Percentiles rank a stretch among this genome's conserved stretches.
These are phyloP conservation scores for Amorpha juglandis DNA, from an alignment of 2,888 invertebrate species.

Conservation along the genomic window DNA sequence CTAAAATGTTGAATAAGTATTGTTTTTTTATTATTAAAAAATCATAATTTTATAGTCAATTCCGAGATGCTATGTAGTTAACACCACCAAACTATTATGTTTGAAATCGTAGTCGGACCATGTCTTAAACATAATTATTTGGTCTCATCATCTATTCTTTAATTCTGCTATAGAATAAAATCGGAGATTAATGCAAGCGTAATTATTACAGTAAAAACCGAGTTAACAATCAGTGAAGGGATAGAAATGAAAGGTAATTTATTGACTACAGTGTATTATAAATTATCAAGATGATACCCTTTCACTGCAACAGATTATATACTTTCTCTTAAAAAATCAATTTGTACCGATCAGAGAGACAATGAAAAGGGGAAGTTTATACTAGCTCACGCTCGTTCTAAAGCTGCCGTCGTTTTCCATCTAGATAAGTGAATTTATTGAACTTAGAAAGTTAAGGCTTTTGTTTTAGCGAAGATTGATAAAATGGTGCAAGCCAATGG, in stretches of 20 bases:
- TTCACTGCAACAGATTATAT: slow-evolving; percentile 55
- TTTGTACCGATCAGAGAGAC: slow-evolving; percentile 60
- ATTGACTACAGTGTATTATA: slow-evolving; percentile 12
- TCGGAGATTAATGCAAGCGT: background rate
- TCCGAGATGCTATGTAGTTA: too few species aligned
- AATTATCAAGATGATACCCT: slow-evolving; percentile 43
- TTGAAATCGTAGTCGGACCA: too few species aligned
- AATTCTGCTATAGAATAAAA: too few species aligned
- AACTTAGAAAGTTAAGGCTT: slow-evolving; percentile 60
- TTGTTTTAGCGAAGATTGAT: slow-evolving; percentile 59
- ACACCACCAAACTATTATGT: too few species aligned
- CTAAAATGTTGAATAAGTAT: too few species aligned
- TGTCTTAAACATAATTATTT: too few species aligned
- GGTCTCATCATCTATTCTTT: too few species aligned
- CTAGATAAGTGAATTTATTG: slow-evolving; percentile 68
- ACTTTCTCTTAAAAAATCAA: slow-evolving; percentile 69
- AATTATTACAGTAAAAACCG: background rate
- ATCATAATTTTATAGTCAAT: too few species aligned
- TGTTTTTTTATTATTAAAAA: too few species aligned
- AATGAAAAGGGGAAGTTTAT: slow-evolving; percentile 56
- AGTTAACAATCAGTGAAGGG: background rate
- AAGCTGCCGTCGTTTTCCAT: slow-evolving; percentile 41
- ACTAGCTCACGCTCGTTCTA: slow-evolving; percentile 46
- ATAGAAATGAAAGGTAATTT: background rate
- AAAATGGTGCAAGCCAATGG: slow-evolving; percentile 45